Evolutionary conservation across 2,797 vertebrate species (phyloP).

Genomic region (Takifugu ocellatus): DNA sequence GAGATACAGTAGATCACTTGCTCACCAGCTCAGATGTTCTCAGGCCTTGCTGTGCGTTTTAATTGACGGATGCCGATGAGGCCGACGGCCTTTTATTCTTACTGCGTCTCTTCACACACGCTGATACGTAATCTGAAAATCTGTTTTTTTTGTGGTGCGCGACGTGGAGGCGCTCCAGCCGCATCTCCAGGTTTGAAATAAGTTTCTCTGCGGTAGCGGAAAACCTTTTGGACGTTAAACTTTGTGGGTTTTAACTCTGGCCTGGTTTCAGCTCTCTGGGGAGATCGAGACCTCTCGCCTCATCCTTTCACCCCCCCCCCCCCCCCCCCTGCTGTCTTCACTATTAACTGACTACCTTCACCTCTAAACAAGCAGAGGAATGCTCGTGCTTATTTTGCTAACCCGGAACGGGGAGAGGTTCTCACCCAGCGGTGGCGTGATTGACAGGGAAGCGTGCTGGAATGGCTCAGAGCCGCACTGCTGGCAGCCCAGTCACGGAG

Average conservation of each 20-base stretch:
- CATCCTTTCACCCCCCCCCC: conserved; percentile 3
- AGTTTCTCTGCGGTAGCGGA: conserved; percentile 16
- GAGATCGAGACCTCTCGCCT: conserved; percentile 19
- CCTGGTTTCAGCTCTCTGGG: conserved; percentile 22
- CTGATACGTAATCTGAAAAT: conserved; percentile 22
- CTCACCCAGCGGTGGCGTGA: conserved; percentile 37
- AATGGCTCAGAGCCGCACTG: conserved; percentile 32
- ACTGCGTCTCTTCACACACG: conserved; percentile 3
- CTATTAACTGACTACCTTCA: conserved; percentile 41
- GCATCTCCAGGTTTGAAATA: conserved; percentile 15
- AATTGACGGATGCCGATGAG: too few relatives aligned
- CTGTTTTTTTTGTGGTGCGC: conserved; percentile 19
- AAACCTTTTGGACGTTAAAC: conserved; percentile 29
- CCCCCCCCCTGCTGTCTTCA: conserved; percentile 39
- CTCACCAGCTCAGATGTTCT: too few relatives aligned
- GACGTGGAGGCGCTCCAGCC: conserved; percentile 16
- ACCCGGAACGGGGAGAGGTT: conserved; percentile 46
- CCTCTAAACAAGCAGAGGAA: conserved; percentile 54
- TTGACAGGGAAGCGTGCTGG: conserved; percentile 56
- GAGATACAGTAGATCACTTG: too few relatives aligned
- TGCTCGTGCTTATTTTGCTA: conserved; percentile 61
- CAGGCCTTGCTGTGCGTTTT: too few relatives aligned
- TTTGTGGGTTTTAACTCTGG: conserved; percentile 30
- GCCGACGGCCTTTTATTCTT: conserved; percentile 4
- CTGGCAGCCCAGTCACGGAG: conserved; percentile 16